Percentiles rank a stretch among this genome's conserved stretches.
Evolutionary conservation across 2,797 vertebrate species (phyloP).

Genomic region (Hydrocynus forskahlii): DNA sequence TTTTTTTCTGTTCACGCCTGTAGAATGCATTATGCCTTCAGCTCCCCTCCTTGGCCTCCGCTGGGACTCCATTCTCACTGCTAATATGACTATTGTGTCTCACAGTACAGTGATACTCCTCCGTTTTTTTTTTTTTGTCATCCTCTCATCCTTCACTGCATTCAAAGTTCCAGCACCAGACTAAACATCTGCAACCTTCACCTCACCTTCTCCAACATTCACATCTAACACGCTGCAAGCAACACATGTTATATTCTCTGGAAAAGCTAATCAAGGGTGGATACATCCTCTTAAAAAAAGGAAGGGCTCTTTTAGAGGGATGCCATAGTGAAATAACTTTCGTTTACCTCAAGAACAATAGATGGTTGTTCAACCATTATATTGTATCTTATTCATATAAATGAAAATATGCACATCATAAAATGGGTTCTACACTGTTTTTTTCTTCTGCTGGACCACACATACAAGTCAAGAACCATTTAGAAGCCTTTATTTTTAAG

Average conservation of each 20-base stretch:
- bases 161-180: constrained; percentile 20
- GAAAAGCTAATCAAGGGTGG: neutral
- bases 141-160: constrained; percentile 10
- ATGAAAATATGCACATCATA: neutral
- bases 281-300: neutral
- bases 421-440: neutral
- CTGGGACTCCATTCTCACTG: constrained; percentile 36
- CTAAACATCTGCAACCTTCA: constrained; percentile 3
- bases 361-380: neutral
- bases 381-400: too few relatives aligned
- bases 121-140: constrained; percentile 35
- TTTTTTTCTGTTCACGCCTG: constrained; percentile 12
- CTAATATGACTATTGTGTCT: constrained; percentile 50
- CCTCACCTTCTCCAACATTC: constrained; percentile 8
- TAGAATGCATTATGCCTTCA: constrained; percentile 48
- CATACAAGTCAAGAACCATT: neutral
- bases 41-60: constrained; percentile 24
- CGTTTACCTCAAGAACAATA: neutral
- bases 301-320: neutral
- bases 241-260: neutral
- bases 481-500: neutral
- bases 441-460: neutral
- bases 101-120: constrained; percentile 34
- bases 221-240: neutral
- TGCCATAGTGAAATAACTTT: neutral